Base-by-base conservation (phyloP, 1,140 invertebrate species). In the Drusus annulatus region DNA sequence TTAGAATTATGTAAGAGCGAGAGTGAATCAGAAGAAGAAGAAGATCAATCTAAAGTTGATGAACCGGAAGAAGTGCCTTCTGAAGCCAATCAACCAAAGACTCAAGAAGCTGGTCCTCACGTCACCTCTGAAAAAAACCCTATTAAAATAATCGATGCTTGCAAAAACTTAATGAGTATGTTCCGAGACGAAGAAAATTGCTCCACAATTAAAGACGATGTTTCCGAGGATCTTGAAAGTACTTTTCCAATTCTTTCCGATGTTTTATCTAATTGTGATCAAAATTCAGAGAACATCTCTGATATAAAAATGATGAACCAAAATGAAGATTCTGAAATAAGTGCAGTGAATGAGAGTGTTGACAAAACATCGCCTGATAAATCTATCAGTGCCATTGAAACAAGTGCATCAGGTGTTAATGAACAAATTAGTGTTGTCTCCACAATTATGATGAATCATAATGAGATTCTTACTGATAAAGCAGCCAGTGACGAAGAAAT, bases 1-100 rank as follows among this genome's bases (percentile, higher is more conserved):
- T 89, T 92, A 84, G 88, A 91, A 82, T 87, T 93, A 81, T 93
- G 91, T 83, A 92, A 92, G 85, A 92, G 91, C 85, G 91, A 92
- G 50, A 80, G 60, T 82, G 75, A 80, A 78, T 78, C 85, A n/a
- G 78, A 80, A 71, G 63, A 62, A n/a, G n/a, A 78, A 36, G 77
- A 62, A 31, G 50, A 63, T 62, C 25, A 65, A 25, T 3, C 54
- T 19, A 19, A 62, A 58, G 10, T 31, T 56, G 21, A 51, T 3
- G 23, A 52, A 51, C 17, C 3, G 16, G 25, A 68, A 36, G 36
- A 71, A 56, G 31, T 28, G 21, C 19, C 10, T 52, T 21, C 17
- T 23, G 8, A 19, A 15, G 19, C 3, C 13, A 54, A 52, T 23
- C 45, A 28, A 6, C 69, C 8, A 21, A 52, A 52, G 21, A 52